Base-by-base conservation (phyloP, 2,113 vertebrate species). In the Pseudopipra pipra region DNA sequence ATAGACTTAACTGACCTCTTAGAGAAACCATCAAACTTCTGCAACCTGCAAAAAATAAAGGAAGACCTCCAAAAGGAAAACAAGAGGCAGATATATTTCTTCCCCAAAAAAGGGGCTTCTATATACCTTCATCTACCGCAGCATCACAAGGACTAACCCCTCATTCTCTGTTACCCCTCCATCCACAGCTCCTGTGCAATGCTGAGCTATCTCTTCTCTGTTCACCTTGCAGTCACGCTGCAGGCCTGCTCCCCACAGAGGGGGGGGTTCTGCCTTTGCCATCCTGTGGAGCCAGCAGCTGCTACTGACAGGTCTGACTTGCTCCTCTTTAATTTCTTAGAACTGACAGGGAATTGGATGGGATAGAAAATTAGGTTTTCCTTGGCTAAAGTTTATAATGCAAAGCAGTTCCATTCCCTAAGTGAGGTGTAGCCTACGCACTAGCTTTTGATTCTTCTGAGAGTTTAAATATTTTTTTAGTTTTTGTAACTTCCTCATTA, bases 191-290 rank as follows among this genome's bases (percentile, higher is more conserved):
- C 24, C 27, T 3, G 1, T 4, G 31, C 39, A 8, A 7, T 2
- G 20, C 68, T 51, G 59, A 65, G 67, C 35, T 9, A 1, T 31
- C 24, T 51, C 21, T 7, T 31, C 30, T 14, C 30, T 27, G 43
- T 3, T 10, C 43, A 15, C 14, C 58, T 15, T 6, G 13, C n/a
- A 49, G 27, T 43, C 3, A 0, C 37, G 3, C 30, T 41, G 20
- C 30, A 7, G 55, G 8, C 7, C 77, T 39, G 28, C 11, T 23
- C 16, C 14, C 9, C 51, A 37, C 18, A 0, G 0, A 4, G 2
- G 1, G 2, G 1, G 18, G 23, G 3, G 0, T 14, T 21, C 71
- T 78, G 75, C 41, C n/a, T 19, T 49, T 0, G 0, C 27, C 16
- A 1, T 4, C 17, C 35, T 58, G 12, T 9, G 43, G 18, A 62